phyloP scores from a whole-genome alignment of 2,888 invertebrate species.

The Orthonevra nobilis region DNA sequence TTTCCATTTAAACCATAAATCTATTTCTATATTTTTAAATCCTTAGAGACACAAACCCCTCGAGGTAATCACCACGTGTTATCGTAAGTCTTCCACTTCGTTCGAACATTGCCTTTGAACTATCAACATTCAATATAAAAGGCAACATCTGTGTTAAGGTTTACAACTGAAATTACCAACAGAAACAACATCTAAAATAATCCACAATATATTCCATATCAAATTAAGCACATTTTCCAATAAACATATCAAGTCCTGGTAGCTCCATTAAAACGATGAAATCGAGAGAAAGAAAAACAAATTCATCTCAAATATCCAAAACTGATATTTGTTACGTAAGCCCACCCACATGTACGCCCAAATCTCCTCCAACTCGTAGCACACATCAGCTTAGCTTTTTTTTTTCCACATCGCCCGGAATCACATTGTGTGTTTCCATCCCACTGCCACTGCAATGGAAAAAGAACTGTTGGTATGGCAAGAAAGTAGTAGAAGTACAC shows the following conservation, averaged over 20 bases:
- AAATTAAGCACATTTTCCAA: conserved; percentile 54
- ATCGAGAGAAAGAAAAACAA: conserved; percentile 17
- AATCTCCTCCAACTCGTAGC: not conserved
- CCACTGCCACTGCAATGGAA: conserved; percentile 25
- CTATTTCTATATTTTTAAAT: too few relatives aligned
- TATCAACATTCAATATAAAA: not conserved
- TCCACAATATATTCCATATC: conserved; percentile 19
- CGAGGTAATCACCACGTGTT: too few relatives aligned
- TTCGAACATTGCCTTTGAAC: not conserved
- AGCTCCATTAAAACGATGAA: conserved; percentile 5
- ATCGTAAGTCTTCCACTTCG: too few relatives aligned
- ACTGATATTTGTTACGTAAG: conserved; percentile 41
- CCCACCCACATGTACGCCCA: conserved; percentile 22
- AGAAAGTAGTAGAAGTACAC: conserved; percentile 27
- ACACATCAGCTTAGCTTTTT: conserved; percentile 20
- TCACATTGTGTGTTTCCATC: conserved; percentile 13
- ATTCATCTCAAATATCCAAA: conserved; percentile 44
- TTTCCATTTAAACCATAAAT: conserved; percentile 1
- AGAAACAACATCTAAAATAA: conserved; percentile 25
- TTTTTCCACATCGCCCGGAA: conserved; percentile 17
- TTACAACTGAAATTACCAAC: conserved; percentile 31
- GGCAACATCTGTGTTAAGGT: conserved; percentile 3
- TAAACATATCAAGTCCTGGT: conserved; percentile 47
- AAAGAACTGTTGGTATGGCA: not conserved
- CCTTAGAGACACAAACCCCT: too few relatives aligned